Conservation (phyloP, 2,888 invertebrate species). For the Lydus trimaculatus region DNA sequence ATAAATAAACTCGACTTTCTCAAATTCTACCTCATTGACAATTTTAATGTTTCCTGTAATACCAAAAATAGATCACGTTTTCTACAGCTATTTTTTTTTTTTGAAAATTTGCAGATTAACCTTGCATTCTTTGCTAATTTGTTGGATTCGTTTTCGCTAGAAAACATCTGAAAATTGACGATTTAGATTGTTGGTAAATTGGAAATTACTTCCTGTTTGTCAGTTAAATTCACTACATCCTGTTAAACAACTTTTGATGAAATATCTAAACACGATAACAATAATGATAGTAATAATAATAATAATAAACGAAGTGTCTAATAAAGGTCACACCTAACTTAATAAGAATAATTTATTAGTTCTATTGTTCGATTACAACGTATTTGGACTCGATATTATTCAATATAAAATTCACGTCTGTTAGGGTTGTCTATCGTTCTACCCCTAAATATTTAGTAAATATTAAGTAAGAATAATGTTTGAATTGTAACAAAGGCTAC, state of each 20-base stretch:
- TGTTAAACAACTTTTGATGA: conserved; percentile 2
- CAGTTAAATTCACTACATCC: neutral
- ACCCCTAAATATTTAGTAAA: neutral
- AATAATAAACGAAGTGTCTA: neutral
- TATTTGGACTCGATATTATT: too few species aligned
- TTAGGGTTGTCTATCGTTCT: neutral
- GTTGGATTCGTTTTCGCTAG: neutral
- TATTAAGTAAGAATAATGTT: neutral
- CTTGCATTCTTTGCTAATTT: neutral
- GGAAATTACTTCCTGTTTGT: conserved; percentile 1
- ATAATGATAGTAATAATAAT: neutral
- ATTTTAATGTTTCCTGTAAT: neutral
- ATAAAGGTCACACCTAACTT: neutral
- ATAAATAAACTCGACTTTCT: neutral
- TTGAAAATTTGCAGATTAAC: neutral
- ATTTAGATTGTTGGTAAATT: neutral
- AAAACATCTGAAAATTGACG: neutral
- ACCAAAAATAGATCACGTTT: neutral
- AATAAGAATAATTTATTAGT: neutral
- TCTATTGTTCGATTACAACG: neutral
- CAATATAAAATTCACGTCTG: neutral
- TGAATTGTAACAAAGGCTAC: neutral
- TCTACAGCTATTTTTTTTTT: neutral
- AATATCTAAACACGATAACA: neutral
- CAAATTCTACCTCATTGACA: neutral